Conservation (phyloP, 2,113 vertebrate genomes). For the Tragelaphus scriptus region DNA sequence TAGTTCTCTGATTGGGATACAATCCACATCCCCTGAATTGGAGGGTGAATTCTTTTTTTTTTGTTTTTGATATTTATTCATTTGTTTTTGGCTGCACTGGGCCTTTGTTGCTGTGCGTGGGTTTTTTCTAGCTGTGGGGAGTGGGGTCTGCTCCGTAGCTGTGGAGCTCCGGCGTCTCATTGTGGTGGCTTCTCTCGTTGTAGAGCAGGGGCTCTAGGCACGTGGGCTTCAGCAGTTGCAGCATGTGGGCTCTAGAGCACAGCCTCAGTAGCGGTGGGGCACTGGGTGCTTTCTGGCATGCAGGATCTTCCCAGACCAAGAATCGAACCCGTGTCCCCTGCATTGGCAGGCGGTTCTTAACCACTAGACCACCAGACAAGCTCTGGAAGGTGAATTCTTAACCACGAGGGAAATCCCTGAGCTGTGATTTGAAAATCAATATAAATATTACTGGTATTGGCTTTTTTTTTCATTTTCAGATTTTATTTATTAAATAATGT, state of each 20-base stretch:
- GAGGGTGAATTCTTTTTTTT: background rate
- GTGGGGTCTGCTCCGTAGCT: background rate
- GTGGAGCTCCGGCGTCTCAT: accelerated
- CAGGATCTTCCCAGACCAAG: background rate
- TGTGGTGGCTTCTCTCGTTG: background rate
- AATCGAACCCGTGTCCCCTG: background rate
- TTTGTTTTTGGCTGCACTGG: background rate
- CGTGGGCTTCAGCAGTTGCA: background rate
- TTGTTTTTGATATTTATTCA: background rate
- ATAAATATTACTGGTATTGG: background rate
- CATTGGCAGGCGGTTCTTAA: background rate
- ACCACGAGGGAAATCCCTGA: background rate
- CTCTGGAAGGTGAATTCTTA: background rate
- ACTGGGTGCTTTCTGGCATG: background rate
- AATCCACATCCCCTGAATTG: background rate
- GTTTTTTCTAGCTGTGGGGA: background rate
- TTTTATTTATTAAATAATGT: background rate
- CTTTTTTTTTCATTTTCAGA: background rate
- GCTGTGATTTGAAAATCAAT: background rate
- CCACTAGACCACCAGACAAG: background rate
- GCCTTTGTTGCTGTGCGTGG: background rate
- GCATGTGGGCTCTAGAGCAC: background rate
- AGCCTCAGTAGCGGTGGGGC: background rate
- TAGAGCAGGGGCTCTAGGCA: background rate
- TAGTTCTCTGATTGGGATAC: background rate